A percentile compares a stretch with the other conserved stretches of the same genome.
Conservation (phyloP, 2,888 invertebrate genomes). For the Orthosia gracilis region DNA sequence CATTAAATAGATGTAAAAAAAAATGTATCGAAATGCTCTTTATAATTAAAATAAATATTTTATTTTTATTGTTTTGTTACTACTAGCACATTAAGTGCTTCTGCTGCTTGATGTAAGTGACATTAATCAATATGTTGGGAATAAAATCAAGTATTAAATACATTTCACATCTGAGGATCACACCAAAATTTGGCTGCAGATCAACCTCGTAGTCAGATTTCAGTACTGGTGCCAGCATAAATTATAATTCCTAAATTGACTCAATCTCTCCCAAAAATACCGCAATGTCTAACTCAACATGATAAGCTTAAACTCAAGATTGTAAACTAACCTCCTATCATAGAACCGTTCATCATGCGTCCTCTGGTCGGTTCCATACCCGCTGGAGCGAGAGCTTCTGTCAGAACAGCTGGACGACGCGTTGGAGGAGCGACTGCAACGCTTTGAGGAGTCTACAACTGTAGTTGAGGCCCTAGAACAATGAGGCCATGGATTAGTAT, state of each 20-base stretch:
- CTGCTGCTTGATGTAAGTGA: too few species aligned
- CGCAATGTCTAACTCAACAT: background rate
- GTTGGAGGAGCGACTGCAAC: conserved; percentile 86
- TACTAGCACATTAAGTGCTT: too few species aligned
- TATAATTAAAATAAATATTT: too few species aligned
- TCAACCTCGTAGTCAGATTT: too few species aligned
- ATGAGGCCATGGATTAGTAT: conserved; percentile 39
- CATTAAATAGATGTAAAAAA: too few species aligned
- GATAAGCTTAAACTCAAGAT: background rate
- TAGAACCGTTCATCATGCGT: conserved; percentile 82
- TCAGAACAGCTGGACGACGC: conserved; percentile 88
- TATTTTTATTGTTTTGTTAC: too few species aligned
- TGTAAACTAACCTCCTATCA: conserved; percentile 81
- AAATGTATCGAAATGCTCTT: too few species aligned
- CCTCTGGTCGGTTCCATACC: conserved; percentile 85
- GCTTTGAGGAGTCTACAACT: conserved; percentile 81
- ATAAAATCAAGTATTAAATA: background rate
- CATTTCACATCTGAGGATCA: background rate
- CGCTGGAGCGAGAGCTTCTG: conserved; percentile 87
- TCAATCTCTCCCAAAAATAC: too few species aligned
- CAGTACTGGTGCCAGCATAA: too few species aligned
- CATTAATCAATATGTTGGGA: too few species aligned
- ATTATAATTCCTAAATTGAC: too few species aligned
- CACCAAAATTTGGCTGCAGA: background rate
- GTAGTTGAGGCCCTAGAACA: conserved; percentile 68